phyloP scores from a whole-genome alignment of 2,888 invertebrate genomes.

The Limnephilus lunatus region DNA sequence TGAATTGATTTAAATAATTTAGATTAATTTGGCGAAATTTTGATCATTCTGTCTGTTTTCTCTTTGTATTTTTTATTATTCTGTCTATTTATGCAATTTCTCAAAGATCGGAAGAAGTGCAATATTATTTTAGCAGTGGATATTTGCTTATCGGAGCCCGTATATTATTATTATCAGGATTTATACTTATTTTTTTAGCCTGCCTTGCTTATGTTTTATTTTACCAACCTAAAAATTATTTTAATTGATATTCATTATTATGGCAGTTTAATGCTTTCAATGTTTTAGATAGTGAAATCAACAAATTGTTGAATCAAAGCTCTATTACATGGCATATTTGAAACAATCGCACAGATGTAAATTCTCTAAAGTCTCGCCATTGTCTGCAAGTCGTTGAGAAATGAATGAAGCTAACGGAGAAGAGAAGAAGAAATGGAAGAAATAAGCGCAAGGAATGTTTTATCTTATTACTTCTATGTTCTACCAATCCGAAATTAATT shows the following conservation, averaged over 20 bases:
- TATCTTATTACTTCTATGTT: neutral
- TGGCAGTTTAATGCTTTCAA: neutral
- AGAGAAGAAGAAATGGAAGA: neutral
- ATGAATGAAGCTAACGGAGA: neutral
- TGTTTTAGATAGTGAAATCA: neutral
- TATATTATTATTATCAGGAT: too few relatives aligned
- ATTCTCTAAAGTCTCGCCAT: conserved; percentile 2
- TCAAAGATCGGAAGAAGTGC: neutral
- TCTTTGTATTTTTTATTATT: neutral
- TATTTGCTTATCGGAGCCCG: neutral
- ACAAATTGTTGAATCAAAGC: neutral
- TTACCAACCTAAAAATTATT: neutral
- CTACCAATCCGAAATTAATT: neutral
- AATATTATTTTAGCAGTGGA: too few relatives aligned
- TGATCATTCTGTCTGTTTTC: too few relatives aligned
- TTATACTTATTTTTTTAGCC: neutral
- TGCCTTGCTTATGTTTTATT: neutral
- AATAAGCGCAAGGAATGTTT: too few relatives aligned
- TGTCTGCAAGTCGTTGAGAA: neutral
- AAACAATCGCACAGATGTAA: neutral
- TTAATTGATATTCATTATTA: neutral
- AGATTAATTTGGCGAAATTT: too few relatives aligned
- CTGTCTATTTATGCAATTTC: neutral
- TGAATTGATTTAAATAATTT: too few relatives aligned
- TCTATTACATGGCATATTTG: neutral